Conservation (phyloP, 2,888 invertebrate genomes). For the Athalia rosae region DNA sequence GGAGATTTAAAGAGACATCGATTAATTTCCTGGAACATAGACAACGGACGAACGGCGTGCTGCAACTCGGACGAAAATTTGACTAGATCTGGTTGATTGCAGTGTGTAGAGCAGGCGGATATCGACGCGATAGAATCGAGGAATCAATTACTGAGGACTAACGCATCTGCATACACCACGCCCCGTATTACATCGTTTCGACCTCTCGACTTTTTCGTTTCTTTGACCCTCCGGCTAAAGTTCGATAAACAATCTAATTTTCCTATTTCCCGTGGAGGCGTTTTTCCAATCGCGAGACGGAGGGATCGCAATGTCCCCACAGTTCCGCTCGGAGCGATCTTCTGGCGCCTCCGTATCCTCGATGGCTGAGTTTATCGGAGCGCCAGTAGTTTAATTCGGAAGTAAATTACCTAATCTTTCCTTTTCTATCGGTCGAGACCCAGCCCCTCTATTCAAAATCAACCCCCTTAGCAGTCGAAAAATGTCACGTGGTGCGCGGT, state of each 20-base stretch:
- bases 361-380: slow-evolving; percentile 42
- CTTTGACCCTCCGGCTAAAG: slow-evolving; percentile 51
- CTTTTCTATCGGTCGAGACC: slow-evolving; percentile 34
- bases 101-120: slow-evolving; percentile 3
- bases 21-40: slow-evolving; percentile 23
- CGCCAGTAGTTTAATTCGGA: slow-evolving; percentile 50
- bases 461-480: slow-evolving; percentile 10
- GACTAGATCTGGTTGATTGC: background rate
- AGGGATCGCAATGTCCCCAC: background rate
- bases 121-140: slow-evolving; percentile 42
- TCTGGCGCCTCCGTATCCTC: slow-evolving; percentile 22
- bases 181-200: slow-evolving; percentile 36
- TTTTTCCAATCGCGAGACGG: slow-evolving; percentile 44
- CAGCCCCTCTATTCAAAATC: slow-evolving; percentile 30
- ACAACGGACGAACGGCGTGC: too few relatives aligned
- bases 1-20: background rate
- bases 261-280: slow-evolving; percentile 52
- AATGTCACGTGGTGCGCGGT: slow-evolving; percentile 34
- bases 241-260: slow-evolving; percentile 58
- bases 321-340: slow-evolving; percentile 33
- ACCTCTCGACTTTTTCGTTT: slow-evolving; percentile 41
- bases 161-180: slow-evolving; percentile 38
- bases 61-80: background rate
- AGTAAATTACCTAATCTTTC: slow-evolving; percentile 52
- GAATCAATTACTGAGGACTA: slow-evolving; percentile 43